Conservation (phyloP, 2,797 vertebrate species). For the Syngnathus acus region DNA sequence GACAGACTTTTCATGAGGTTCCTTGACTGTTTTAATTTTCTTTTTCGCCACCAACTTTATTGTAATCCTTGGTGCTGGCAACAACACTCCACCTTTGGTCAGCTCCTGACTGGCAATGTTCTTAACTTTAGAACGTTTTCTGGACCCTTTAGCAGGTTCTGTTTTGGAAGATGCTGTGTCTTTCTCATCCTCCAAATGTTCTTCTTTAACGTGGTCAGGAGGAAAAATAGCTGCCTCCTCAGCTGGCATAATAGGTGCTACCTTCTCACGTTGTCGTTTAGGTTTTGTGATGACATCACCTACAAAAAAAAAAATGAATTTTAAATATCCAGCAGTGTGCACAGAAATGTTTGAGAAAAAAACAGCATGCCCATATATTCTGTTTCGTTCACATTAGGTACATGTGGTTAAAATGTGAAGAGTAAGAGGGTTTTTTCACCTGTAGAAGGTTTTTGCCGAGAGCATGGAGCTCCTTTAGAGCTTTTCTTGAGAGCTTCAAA, state of each 20-base stretch:
- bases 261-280: slow-evolving; percentile 61
- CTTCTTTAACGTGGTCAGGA: slow-evolving; percentile 47
- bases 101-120: slow-evolving; percentile 52
- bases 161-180: slow-evolving; percentile 45
- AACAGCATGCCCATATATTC: neutral
- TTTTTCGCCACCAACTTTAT: slow-evolving; percentile 76
- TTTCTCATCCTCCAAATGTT: slow-evolving; percentile 55
- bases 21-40: slow-evolving; percentile 64
- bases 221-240: slow-evolving; percentile 55
- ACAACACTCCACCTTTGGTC: slow-evolving; percentile 49
- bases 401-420: slow-evolving; percentile 2
- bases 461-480: slow-evolving; percentile 60
- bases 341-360: neutral
- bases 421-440: slow-evolving; percentile 54
- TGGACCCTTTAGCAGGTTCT: slow-evolving; percentile 56
- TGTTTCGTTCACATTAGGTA: neutral
- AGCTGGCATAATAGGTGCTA: slow-evolving; percentile 51
- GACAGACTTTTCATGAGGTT: slow-evolving; percentile 48
- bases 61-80: slow-evolving; percentile 68
- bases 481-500: slow-evolving; percentile 77
- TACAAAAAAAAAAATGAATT: slow-evolving; percentile 27
- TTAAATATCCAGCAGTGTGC: neutral
- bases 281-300: slow-evolving; percentile 62
- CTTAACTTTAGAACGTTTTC: slow-evolving; percentile 60
- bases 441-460: slow-evolving; percentile 73